Conservation (phyloP, 2,888 invertebrate genomes). For the Enchytraeus crypticus region DNA sequence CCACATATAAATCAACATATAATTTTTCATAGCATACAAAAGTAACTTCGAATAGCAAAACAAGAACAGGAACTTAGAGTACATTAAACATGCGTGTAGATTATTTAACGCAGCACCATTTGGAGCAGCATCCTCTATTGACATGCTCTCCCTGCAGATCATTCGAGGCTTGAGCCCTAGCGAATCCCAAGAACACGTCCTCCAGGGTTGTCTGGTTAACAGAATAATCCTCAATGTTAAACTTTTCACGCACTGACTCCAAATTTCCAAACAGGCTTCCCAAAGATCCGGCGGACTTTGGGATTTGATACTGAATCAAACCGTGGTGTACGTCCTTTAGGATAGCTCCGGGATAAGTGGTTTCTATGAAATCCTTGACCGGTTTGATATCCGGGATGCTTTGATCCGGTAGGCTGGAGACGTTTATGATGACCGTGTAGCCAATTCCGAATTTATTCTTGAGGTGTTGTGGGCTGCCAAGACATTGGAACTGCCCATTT, state of each 20-base stretch:
- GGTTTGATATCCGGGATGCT: too few species aligned
- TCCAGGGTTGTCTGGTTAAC: slow-evolving; percentile 72
- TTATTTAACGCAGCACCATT: too few species aligned
- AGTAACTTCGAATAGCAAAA: too few species aligned
- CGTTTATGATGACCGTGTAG: slow-evolving; percentile 12
- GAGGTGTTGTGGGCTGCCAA: slow-evolving; percentile 63
- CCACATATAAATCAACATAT: too few species aligned
- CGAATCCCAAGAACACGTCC: slow-evolving; percentile 55
- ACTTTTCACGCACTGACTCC: slow-evolving; percentile 39
- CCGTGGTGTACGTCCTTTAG: slow-evolving; percentile 64
- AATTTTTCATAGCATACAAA: too few species aligned
- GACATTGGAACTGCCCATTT: slow-evolving; percentile 61
- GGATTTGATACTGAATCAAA: slow-evolving; percentile 43
- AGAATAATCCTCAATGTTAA: slow-evolving; percentile 59
- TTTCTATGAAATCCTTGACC: slow-evolving; percentile 48
- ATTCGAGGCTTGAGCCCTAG: slow-evolving; percentile 26
- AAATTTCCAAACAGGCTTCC: slow-evolving; percentile 43
- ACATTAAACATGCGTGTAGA: too few species aligned
- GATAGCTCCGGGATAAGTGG: slow-evolving; percentile 55
- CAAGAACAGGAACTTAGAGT: too few species aligned
- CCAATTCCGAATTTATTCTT: slow-evolving; percentile 63
- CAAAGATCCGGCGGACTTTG: slow-evolving; percentile 36
- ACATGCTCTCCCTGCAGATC: too few species aligned
- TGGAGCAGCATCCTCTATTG: too few species aligned
- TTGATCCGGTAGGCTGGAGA: too few species aligned